Percentiles rank a stretch among this genome's conserved stretches.
phyloP scores from a whole-genome alignment of 2,113 vertebrate species.

The Odocoileus hemionus region DNA sequence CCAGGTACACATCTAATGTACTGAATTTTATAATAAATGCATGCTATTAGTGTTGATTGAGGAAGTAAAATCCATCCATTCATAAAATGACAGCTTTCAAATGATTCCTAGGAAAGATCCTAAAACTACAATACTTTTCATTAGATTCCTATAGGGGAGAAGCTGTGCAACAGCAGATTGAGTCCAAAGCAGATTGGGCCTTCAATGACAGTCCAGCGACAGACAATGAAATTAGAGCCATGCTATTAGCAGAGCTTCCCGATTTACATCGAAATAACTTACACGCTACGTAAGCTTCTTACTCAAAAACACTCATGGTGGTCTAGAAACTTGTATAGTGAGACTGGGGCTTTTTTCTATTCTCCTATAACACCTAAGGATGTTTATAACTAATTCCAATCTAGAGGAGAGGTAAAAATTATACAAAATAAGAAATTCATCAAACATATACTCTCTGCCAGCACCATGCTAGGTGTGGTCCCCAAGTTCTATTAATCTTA shows the following conservation, averaged over 20 bases:
- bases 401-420: not conserved
- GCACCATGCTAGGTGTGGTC: not conserved
- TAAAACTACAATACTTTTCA: not conserved
- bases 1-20: not conserved
- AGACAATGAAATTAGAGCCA: slow-evolving; percentile 35
- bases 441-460: not conserved
- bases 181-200: not conserved
- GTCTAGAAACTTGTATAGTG: not conserved
- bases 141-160: not conserved
- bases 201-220: not conserved
- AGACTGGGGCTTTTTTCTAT: not conserved
- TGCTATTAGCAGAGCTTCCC: not conserved
- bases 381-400: not conserved
- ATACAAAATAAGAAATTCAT: not conserved
- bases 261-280: slow-evolving; percentile 16
- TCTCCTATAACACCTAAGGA: not conserved
- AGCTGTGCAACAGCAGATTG: not conserved
- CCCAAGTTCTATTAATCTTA: not conserved
- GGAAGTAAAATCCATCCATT: not conserved
- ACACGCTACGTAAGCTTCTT: slow-evolving; percentile 13
- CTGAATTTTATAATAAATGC: slow-evolving; percentile 25
- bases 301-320: slow-evolving; percentile 25
- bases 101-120: slow-evolving; percentile 10
- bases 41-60: not conserved
- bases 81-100: slow-evolving; percentile 19